Evolutionary conservation across 2,888 invertebrate genomes (phyloP), one percentile per base, ranked within the genome.

Genomic region (Eupithecia abbreviata): DNA sequence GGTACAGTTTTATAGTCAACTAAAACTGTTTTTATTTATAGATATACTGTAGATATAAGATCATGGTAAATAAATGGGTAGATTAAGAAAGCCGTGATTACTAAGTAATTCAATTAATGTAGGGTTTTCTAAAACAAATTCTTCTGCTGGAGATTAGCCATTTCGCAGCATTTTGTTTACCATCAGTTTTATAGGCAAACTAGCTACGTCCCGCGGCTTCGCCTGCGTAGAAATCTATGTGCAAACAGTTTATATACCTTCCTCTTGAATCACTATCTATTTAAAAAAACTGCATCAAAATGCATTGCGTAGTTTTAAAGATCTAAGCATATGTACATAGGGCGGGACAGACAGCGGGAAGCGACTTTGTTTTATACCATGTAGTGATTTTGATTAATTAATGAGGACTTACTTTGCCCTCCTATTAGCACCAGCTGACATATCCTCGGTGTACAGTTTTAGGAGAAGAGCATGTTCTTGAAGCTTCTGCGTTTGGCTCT

Each of bases 401-500:
- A 51, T 51, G 3, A 51, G 7, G n/a, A 51, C 84, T 86, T 86
- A 94, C 94, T 89, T 94, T 0, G 80, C 78, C 80, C 94, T 87
- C 75, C 92, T 88, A 65, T 13, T 81, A 2, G 93, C 89, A 0
- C 88, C 88, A 2, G 93, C 92, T 0, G 84, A 71, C 93, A 93
- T 93, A 67, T 94, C 94, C 49, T 93, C 94, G 0, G 89, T 84
- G 81, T 95, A 95, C 13, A 94, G 71, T 81, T 91, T 91, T 7
- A 95, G 85, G 0, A 95, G 89, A 0, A 92, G 58, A 4, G 88
- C 86, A 76, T 94, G 91, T 81, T 93, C 90, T 79, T 90, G 90
- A 67, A 95, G 90, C 83, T 94, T 95, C 70, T 83, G 85, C 71
- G 93, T 93, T 79, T 95, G 94, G 0, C 89, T 89, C 2, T 90